Conservation (phyloP, 2,113 vertebrate genomes). For the Tiliqua scincoides region DNA sequence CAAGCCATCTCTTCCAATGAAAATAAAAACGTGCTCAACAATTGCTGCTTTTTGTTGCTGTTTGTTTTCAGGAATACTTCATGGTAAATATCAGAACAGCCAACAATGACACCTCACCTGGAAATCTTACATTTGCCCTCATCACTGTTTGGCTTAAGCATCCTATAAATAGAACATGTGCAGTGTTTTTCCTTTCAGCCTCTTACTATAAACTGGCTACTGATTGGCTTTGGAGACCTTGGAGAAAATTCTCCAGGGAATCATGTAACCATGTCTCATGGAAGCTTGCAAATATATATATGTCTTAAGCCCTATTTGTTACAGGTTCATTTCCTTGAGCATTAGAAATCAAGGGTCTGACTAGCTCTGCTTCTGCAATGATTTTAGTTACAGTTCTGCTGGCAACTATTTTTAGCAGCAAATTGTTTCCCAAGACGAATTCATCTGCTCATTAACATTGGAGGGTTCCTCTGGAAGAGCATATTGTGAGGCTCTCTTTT, state of each 20-base stretch:
- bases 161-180: conserved; percentile 67
- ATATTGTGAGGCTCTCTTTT: conserved; percentile 49
- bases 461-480: conserved; percentile 66
- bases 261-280: conserved; percentile 17
- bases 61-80: conserved; percentile 39
- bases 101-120: not conserved
- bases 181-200: conserved; percentile 63
- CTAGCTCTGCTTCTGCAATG: conserved; percentile 61
- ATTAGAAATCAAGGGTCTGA: conserved; percentile 53
- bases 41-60: conserved; percentile 35
- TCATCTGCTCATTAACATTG: conserved; percentile 75
- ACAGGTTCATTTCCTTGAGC: conserved; percentile 57
- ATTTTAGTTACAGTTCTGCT: conserved; percentile 75
- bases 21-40: not conserved
- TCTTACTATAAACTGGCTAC: conserved; percentile 54
- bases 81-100: conserved; percentile 34
- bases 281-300: conserved; percentile 34
- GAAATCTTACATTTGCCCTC: conserved; percentile 63
- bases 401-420: conserved; percentile 79
- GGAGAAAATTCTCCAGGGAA: conserved; percentile 46
- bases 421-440: conserved; percentile 74
- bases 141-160: conserved; percentile 59
- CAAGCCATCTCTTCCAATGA: conserved; percentile 17
- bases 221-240: conserved; percentile 51
- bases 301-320: conserved; percentile 51